Conservation (phyloP, 2,113 vertebrate species). For the Alosa alosa region DNA sequence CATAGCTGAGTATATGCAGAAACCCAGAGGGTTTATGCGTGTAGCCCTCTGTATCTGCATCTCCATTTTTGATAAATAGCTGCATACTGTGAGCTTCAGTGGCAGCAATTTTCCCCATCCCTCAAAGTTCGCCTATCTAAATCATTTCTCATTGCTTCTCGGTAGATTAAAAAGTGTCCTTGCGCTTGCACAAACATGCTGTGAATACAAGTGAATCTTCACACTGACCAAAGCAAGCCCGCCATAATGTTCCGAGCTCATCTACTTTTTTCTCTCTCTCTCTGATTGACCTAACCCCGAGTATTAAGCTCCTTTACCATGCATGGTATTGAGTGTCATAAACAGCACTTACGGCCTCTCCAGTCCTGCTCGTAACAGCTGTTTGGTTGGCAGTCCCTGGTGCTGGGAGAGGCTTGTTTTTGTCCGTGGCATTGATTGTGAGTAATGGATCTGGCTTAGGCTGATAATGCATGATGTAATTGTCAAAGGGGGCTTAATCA, state of each 20-base stretch:
- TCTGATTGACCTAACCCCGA: conserved; percentile 47
- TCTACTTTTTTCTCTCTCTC: background rate
- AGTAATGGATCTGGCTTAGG: conserved; percentile 83
- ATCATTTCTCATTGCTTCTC: conserved; percentile 9
- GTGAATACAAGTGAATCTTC: conserved; percentile 7
- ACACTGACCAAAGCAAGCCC: background rate
- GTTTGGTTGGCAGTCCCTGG: conserved; percentile 71
- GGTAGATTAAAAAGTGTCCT: background rate
- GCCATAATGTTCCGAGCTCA: background rate
- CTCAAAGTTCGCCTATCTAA: conserved; percentile 8
- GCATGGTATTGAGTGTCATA: conserved; percentile 71
- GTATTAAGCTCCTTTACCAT: conserved; percentile 53
- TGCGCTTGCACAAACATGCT: background rate
- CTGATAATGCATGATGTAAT: conserved; percentile 90
- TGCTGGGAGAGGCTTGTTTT: conserved; percentile 74
- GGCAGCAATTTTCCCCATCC: conserved; percentile 13
- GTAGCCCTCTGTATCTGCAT: background rate
- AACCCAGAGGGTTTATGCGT: background rate
- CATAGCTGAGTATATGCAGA: background rate
- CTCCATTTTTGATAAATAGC: conserved; percentile 14
- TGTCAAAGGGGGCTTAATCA: conserved; percentile 88
- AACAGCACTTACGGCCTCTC: conserved; percentile 71
- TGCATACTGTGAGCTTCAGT: background rate
- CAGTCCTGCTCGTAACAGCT: conserved; percentile 72
- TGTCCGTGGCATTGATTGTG: conserved; percentile 77